Percentiles rank a stretch among this genome's conserved stretches.
These are phyloP conservation scores for Scomber japonicus DNA, from an alignment of 2,113 vertebrate genomes.

Conservation along the genomic window DNA sequence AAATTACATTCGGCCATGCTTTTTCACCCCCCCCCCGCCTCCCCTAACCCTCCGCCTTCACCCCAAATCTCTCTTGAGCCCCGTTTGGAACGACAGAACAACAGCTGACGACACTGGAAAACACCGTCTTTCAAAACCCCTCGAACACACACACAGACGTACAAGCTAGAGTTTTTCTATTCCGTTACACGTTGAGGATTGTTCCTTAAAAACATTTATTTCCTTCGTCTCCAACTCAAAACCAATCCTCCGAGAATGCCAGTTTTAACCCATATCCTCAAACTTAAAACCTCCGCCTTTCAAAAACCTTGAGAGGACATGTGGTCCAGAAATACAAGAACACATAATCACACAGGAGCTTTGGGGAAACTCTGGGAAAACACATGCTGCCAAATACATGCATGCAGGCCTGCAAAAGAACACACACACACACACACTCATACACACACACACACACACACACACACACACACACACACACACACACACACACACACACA, in stretches of 20 bases:
- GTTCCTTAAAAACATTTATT: background rate
- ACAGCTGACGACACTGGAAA: slow-evolving; percentile 72
- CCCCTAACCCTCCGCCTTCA: slow-evolving; percentile 23
- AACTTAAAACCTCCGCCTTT: background rate
- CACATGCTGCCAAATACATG: slow-evolving; percentile 61
- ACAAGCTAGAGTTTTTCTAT: slow-evolving; percentile 1
- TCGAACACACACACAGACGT: background rate
- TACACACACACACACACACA: slow-evolving; percentile 67
- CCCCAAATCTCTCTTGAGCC: slow-evolving; percentile 61
- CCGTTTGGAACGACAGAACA: slow-evolving; percentile 66
- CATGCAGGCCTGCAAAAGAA: slow-evolving; percentile 21
- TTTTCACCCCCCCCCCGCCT: background rate
- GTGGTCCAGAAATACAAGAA: slow-evolving; percentile 41
- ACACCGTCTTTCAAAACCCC: slow-evolving; percentile 10
- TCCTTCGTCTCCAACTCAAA: background rate
- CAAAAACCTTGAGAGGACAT: slow-evolving; percentile 15
- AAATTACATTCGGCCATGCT: slow-evolving; percentile 93
- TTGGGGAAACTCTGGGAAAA: slow-evolving; percentile 63
- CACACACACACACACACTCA: slow-evolving; percentile 72
- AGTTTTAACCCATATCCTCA: background rate
- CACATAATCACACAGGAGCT: slow-evolving; percentile 64
- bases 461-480: slow-evolving; percentile 65
- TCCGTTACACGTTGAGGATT: slow-evolving; percentile 27
- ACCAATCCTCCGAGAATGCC: background rate
- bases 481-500: slow-evolving; percentile 80